Base-by-base conservation (phyloP, 2,888 invertebrate species). In the Nymphalis urticae region DNA sequence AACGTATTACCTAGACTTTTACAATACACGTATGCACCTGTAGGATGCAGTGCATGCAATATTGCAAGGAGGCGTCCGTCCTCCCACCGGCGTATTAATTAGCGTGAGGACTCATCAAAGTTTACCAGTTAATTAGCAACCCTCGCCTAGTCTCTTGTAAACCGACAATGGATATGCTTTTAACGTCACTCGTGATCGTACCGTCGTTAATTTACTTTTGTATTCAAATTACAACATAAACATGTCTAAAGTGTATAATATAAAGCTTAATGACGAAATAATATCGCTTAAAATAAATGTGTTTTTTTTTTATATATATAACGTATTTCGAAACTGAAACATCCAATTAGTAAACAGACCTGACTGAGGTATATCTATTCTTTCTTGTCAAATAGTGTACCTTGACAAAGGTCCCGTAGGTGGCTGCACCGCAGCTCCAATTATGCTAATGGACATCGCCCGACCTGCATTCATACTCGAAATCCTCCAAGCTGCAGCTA, bases 71-170 rank as follows among this genome's bases (percentile, higher is more conserved):
- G 66, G 42, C 66, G 66, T 67, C 56, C 66, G 54, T 66, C 61
- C 66, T 84, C 86, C 85, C 86, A 85, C 87, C 87, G 89, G 88
- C 87, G 86, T 88, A 90, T 92, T 92, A 91, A 92, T 92, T 92
- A 92, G 90, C 87, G 82, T 76, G 78, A 82, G 83, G 82, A 80
- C 82, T 89, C 90, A 88, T 91, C 90, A 91, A 90, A 93, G 92
- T 92, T 92, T 91, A 92, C 92, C 92, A 91, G 91, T 92, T 92
- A 92, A 93, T 93, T 93, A 93, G 90, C 87, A 89, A 82, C 86
- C 83, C 85, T 85, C 82, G 80, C 81, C 84, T 85, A 86, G 83
- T 87, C 89, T 88, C 88, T 87, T 84, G 85, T 88, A 85, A 88
- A 83, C 70, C 85, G 85, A 84, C 85, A 84, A 83, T 69, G 66